These are phyloP conservation scores for Xiphophorus birchmanni DNA, from an alignment of 2,797 vertebrate genomes.

Conservation along the genomic window DNA sequence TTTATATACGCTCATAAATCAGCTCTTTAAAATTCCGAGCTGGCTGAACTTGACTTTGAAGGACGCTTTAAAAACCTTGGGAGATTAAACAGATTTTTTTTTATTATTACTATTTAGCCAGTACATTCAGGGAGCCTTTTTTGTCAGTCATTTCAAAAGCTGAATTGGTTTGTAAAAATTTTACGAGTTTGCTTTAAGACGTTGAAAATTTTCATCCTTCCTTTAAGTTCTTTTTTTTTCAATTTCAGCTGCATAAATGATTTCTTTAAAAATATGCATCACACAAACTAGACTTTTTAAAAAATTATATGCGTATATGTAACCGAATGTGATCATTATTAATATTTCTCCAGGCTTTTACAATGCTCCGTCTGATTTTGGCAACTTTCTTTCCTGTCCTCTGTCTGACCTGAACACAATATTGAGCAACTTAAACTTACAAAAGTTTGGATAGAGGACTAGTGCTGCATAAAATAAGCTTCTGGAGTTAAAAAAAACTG, in stretches of 20 bases:
- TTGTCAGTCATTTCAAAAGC: not conserved
- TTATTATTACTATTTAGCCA: not conserved
- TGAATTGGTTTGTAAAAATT: not conserved
- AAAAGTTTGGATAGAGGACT: not conserved
- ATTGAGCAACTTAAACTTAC: not conserved
- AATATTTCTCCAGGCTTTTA: not conserved
- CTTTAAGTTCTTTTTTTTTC: not conserved
- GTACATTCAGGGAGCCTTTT: not conserved
- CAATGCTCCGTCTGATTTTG: not conserved
- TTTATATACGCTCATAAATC: not conserved
- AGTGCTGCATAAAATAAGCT: not conserved
- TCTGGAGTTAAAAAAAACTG: not conserved
- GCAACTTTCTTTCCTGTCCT: not conserved
- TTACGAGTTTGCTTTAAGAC: not conserved
- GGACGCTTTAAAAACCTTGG: not conserved
- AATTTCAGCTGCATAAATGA: not conserved
- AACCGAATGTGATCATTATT: not conserved
- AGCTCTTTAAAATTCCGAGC: slow-evolving; percentile 31
- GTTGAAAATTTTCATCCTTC: not conserved
- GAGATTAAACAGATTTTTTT: not conserved
- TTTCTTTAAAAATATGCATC: not conserved
- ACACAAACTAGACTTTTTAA: not conserved
- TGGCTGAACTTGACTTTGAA: slow-evolving; percentile 27
- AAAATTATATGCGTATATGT: too few species aligned
- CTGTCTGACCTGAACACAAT: not conserved